Base-by-base conservation (phyloP, 1,140 invertebrate genomes). In the Cydia fagiglandana region DNA sequence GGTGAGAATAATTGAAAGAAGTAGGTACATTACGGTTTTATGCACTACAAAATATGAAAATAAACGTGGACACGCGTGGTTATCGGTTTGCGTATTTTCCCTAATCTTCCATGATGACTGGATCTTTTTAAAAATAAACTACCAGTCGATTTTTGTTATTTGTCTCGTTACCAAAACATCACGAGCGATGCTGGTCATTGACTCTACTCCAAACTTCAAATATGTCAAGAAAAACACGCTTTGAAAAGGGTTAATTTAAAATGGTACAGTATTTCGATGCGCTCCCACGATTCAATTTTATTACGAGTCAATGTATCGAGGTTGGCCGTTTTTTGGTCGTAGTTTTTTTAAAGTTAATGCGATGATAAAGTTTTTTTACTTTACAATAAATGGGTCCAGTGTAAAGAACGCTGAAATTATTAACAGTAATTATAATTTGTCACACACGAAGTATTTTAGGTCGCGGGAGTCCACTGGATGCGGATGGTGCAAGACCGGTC, bases 251-350 rank as follows among this genome's bases (percentile, higher is more conserved):
- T 70, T 24, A 38, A 17, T 38, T 70, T 70, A 4, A 61, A 45
- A 41, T 10, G 66, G 66, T 41, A 41, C 30, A 24, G 7, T 9
- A 17, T 15, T 38, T 70, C 20, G 34, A 41, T 15, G 20, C 30
- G 66, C 53, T 78, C 79, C 74, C 79, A 80, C 79, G 79, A 76
- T 70, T 66, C 75, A 75, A 73, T 68, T 76, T 75, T 77, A 61
- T 64, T 53, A 50, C 68, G 24, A 74, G 70, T 77, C 79, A 80
- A 80, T 75, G 79, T 80, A 66, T 66, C 70, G 24, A 47, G 45
- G 70, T 53, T 61, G 20, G 17, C 9, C 20, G 12, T 7, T 24
- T 61, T 75, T 68, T 75, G 77, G 78, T 80, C 20, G 56, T 24
- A 61, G n/a, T 10, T 70, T 70, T 70, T 70, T 28, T 30, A 30